phyloP scores from a whole-genome alignment of 2,888 invertebrate genomes.

The Cephus sareptanus region DNA sequence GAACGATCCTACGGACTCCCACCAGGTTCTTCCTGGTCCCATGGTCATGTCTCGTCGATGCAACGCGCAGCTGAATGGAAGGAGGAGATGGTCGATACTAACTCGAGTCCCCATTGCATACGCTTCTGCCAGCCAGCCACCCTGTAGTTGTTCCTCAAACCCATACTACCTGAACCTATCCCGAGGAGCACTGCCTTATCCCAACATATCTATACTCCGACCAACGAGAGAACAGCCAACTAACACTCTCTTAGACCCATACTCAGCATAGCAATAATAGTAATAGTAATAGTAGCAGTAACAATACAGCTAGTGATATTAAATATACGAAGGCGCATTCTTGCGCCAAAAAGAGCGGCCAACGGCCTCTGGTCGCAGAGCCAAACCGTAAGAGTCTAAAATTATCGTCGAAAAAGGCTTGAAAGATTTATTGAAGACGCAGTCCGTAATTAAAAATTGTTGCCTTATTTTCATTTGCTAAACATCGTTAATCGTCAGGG shows the following conservation, averaged over 20 bases:
- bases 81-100: constrained; percentile 53
- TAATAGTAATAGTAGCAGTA: background rate
- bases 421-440: no score
- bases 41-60: background rate
- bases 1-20: background rate
- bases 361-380: background rate
- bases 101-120: constrained; percentile 23
- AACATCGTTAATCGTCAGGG: background rate
- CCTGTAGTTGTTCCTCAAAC: background rate
- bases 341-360: background rate
- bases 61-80: constrained; percentile 39
- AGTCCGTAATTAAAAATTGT: background rate
- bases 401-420: no score
- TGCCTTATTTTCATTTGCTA: background rate
- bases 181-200: no score
- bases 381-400: background rate
- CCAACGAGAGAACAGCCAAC: no score
- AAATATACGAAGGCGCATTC: background rate
- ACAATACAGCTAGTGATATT: background rate
- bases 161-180: background rate
- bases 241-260: no score
- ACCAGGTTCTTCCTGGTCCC: background rate
- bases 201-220: no score
- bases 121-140: constrained; percentile 12
- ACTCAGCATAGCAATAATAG: no score